These are phyloP conservation scores for Falco biarmicus DNA, from an alignment of 2,797 vertebrate species.

Conservation along the genomic window DNA sequence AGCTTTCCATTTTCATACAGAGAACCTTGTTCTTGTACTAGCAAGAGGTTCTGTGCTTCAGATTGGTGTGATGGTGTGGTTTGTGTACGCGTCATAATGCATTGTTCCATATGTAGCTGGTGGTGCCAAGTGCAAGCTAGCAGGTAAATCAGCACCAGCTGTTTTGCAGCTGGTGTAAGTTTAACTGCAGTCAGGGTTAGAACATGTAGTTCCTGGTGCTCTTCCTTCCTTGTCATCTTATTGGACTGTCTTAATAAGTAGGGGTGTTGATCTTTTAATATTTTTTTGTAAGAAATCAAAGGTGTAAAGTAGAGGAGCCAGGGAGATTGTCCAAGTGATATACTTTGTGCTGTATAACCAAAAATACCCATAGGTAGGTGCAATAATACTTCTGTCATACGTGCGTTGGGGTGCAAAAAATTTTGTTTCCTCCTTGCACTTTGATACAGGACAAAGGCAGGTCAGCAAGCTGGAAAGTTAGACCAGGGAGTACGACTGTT, in stretches of 20 bases:
- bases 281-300: background rate
- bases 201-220: background rate
- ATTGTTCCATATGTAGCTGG: background rate
- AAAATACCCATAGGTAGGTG: background rate
- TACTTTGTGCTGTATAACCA: background rate
- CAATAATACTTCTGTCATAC: fast-evolving
- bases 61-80: background rate
- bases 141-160: background rate
- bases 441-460: background rate
- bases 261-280: background rate
- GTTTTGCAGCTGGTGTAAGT: no score
- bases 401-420: background rate
- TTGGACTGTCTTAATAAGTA: background rate
- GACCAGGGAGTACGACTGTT: background rate
- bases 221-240: background rate
- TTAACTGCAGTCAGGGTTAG: background rate
- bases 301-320: background rate
- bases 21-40: background rate
- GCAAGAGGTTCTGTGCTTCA: background rate
- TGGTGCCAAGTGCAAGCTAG: no score
- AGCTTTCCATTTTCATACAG: constrained; percentile 49
- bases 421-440: background rate
- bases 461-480: background rate
- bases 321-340: background rate
- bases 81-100: background rate